Evolutionary conservation across 2,888 invertebrate genomes (phyloP).

Genomic region (Lithodes maja): DNA sequence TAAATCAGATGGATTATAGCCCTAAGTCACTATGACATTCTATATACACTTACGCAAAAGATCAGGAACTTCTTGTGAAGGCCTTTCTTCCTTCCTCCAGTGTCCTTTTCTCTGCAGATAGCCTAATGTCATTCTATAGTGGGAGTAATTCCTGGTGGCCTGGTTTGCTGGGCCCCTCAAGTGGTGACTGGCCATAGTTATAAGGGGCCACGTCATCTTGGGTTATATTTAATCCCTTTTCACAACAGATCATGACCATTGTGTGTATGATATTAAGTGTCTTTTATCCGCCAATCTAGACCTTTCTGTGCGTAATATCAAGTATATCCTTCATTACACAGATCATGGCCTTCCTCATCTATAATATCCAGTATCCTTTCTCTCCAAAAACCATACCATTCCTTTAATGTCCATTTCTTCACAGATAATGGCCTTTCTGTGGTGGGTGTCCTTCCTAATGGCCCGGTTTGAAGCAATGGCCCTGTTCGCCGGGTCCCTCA

Average conservation of each 20-base stretch:
- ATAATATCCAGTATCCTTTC: not conserved
- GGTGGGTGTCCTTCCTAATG: conserved; percentile 60
- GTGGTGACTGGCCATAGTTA: conserved; percentile 57
- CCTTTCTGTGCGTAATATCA: no score
- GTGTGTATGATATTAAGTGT: no score
- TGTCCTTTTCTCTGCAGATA: conserved; percentile 33
- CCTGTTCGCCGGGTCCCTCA: conserved; percentile 50
- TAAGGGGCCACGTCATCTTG: conserved; percentile 59
- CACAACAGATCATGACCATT: no score
- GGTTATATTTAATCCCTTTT: not conserved
- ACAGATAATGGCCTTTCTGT: conserved; percentile 56
- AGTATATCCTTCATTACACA: no score
- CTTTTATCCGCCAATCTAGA: no score
- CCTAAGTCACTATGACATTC: not conserved
- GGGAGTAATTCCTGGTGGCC: conserved; percentile 54
- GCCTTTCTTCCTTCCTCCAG: not conserved
- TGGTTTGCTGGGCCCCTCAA: conserved; percentile 52
- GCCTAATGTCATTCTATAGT: conserved; percentile 48
- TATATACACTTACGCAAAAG: not conserved
- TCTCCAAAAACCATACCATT: not conserved
- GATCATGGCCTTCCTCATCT: not conserved
- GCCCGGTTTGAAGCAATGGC: conserved; percentile 65
- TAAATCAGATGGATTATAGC: no score
- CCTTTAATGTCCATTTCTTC: not conserved
- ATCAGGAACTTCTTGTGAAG: no score